These are phyloP conservation scores for Tineola bisselliella DNA, from an alignment of 2,888 invertebrate species.

Conservation along the genomic window DNA sequence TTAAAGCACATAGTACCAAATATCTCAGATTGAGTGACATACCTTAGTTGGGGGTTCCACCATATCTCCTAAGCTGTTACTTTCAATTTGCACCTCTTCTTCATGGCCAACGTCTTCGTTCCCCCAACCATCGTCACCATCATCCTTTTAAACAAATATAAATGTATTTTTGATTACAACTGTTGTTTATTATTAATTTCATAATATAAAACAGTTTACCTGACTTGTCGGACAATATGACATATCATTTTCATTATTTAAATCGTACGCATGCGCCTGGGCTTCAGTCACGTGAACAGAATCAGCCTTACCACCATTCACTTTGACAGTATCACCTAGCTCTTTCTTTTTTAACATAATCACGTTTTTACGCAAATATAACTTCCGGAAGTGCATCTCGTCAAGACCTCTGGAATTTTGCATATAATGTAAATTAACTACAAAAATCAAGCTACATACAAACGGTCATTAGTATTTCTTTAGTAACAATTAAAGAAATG, in stretches of 20 bases:
- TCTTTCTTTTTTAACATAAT: constrained; percentile 37
- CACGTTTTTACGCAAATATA: constrained; percentile 46
- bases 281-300: constrained; percentile 20
- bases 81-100: constrained; percentile 38
- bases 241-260: constrained; percentile 60
- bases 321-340: constrained; percentile 21
- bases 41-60: constrained; percentile 74
- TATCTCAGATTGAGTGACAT: constrained; percentile 9
- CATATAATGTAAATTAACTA: too few relatives aligned
- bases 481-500: too few relatives aligned
- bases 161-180: constrained; percentile 12
- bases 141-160: constrained; percentile 33
- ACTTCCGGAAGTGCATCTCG: constrained; percentile 52
- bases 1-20: too few relatives aligned
- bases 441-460: neutral
- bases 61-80: constrained; percentile 60
- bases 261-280: constrained; percentile 47
- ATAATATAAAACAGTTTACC: constrained; percentile 20
- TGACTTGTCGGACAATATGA: constrained; percentile 46
- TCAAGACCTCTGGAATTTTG: constrained; percentile 52
- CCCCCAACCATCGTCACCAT: constrained; percentile 53
- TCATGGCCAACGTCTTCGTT: constrained; percentile 45
- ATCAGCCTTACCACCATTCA: constrained; percentile 16
- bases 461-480: neutral
- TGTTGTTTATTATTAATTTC: constrained; percentile 30